Percentiles rank a stretch among this genome's conserved stretches.
phyloP scores from a whole-genome alignment of 2,797 vertebrate species.

The Gephyroberyx darwinii region DNA sequence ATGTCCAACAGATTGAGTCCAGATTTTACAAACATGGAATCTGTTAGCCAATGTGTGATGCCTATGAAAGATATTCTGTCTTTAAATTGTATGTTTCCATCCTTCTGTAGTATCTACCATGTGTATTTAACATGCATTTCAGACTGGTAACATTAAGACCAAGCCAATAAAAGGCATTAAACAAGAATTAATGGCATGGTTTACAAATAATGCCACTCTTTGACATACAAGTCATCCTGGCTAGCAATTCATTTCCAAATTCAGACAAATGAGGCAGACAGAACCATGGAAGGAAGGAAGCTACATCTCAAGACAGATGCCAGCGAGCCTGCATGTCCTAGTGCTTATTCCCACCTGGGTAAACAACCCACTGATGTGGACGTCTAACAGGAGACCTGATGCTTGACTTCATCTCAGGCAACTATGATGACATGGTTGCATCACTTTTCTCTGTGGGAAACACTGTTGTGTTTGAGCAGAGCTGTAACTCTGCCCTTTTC shows the following conservation, averaged over 20 bases:
- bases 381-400: conserved; percentile 17
- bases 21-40: no score
- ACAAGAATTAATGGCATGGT: background rate
- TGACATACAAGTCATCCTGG: background rate
- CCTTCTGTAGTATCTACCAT: background rate
- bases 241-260: background rate
- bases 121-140: background rate
- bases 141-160: background rate
- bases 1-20: background rate
- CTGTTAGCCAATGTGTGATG: background rate
- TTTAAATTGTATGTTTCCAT: background rate
- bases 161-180: background rate
- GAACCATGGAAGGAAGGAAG: conserved; percentile 10
- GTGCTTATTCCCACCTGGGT: conserved; percentile 51
- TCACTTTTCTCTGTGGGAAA: conserved; percentile 62
- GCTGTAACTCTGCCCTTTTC: conserved; percentile 11
- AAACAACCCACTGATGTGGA: conserved; percentile 33
- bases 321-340: conserved; percentile 34
- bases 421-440: conserved; percentile 68
- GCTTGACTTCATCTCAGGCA: conserved; percentile 69
- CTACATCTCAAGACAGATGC: conserved; percentile 26
- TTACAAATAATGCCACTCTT: background rate
- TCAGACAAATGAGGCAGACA: conserved; percentile 10
- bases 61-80: background rate
- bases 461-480: conserved; percentile 24